Percentiles rank a stretch among this genome's conserved stretches.
Evolutionary conservation across 2,888 invertebrate species (phyloP).

Genomic region (Sycophila texana): DNA sequence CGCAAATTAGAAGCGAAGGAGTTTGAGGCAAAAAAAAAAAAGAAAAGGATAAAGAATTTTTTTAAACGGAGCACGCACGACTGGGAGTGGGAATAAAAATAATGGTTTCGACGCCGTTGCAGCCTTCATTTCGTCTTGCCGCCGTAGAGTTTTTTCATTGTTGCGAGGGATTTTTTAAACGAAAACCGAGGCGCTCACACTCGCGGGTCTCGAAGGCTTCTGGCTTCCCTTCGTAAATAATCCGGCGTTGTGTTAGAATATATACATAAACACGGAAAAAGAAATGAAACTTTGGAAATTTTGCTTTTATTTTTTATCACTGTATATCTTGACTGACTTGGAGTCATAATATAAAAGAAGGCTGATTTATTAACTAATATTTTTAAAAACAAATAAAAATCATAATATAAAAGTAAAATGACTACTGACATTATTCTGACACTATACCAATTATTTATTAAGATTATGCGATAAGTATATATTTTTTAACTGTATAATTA

Average conservation of each 20-base stretch:
- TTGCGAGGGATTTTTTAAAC: conserved; percentile 28
- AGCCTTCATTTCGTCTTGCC: conserved; percentile 70
- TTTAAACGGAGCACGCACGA: neutral
- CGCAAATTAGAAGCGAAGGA: neutral
- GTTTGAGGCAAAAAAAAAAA: neutral
- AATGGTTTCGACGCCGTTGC: conserved; percentile 52
- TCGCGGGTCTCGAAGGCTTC: conserved; percentile 7
- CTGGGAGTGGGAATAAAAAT: neutral
- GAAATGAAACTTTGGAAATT: conserved; percentile 3
- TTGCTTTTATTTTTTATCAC: conserved; percentile 20
- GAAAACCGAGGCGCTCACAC: conserved; percentile 49
- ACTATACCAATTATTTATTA: too few relatives aligned
- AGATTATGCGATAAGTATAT: neutral
- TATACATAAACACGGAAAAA: too few relatives aligned
- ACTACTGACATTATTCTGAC: too few relatives aligned
- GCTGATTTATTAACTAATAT: conserved; percentile 27
- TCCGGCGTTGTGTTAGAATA: too few relatives aligned
- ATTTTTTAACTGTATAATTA: neutral
- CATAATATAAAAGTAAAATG: conserved; percentile 8
- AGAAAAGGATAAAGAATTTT: conserved; percentile 12
- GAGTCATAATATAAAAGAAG: conserved; percentile 20
- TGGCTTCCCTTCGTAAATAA: too few relatives aligned
- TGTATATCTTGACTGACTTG: conserved; percentile 27
- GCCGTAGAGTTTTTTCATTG: conserved; percentile 58
- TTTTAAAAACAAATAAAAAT: conserved; percentile 25